Evolutionary conservation across 1,140 invertebrate genomes (phyloP).

Genomic region (Drosophila nikananu): DNA sequence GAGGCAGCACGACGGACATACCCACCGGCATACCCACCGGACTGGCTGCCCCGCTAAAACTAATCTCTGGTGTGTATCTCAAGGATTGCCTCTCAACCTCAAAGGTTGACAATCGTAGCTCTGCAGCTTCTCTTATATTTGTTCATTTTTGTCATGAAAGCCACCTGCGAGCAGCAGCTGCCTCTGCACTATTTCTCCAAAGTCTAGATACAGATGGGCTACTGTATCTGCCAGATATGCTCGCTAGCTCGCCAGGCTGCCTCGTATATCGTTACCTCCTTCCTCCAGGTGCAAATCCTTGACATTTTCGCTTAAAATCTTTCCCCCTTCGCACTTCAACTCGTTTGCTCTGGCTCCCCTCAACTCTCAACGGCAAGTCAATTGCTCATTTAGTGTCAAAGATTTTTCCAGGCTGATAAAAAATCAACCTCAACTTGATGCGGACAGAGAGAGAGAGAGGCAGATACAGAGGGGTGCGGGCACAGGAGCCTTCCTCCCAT

Average conservation of each 20-base stretch:
- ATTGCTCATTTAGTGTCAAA: constrained; percentile 83
- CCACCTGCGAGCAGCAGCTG: constrained; percentile 37
- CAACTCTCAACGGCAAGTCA: constrained; percentile 64
- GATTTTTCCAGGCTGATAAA: constrained; percentile 75
- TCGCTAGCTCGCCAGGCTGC: neutral
- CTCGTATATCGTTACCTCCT: constrained; percentile 24
- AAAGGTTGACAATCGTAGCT: constrained; percentile 61
- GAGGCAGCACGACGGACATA: constrained; percentile 52
- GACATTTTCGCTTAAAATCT: constrained; percentile 46
- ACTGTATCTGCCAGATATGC: constrained; percentile 20
- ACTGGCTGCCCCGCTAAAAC: constrained; percentile 49
- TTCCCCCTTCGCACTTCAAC: constrained; percentile 7
- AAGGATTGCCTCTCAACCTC: constrained; percentile 58
- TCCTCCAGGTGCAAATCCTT: constrained; percentile 55
- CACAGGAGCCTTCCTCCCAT: no score
- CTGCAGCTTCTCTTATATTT: constrained; percentile 4
- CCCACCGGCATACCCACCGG: constrained; percentile 4
- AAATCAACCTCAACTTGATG: constrained; percentile 46
- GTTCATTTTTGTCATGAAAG: constrained; percentile 4
- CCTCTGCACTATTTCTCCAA: constrained; percentile 41
- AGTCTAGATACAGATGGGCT: constrained; percentile 47
- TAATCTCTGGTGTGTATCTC: constrained; percentile 74
- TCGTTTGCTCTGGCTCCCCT: constrained; percentile 5
- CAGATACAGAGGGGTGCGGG: no score
- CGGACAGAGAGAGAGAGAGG: no score